Percentiles rank a stretch among this genome's conserved stretches.
Conservation (phyloP, 2,888 invertebrate genomes). For the Heliconius erato region DNA sequence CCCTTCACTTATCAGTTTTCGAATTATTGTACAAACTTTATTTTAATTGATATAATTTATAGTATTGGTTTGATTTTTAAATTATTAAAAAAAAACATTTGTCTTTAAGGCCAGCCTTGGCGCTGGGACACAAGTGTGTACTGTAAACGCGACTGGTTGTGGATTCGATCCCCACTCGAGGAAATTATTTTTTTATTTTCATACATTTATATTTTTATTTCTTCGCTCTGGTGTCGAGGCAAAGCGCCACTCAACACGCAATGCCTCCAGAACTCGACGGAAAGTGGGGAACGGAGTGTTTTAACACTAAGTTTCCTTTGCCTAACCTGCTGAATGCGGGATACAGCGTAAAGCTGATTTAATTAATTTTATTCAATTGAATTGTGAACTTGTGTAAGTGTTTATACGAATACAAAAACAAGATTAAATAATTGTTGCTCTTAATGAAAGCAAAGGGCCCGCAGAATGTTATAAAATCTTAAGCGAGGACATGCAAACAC, state of each 20-base stretch:
- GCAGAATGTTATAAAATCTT: conserved; percentile 62
- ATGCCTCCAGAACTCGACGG: too few species aligned
- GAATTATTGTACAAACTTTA: neutral
- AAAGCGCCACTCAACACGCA: too few species aligned
- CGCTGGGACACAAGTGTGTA: too few species aligned
- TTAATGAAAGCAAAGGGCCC: conserved; percentile 49
- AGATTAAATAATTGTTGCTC: conserved; percentile 38
- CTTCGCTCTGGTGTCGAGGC: too few species aligned
- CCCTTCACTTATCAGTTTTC: conserved; percentile 44
- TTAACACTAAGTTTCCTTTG: too few species aligned
- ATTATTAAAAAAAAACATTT: neutral
- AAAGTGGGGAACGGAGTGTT: too few species aligned
- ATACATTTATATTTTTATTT: too few species aligned
- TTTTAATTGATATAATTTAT: neutral
- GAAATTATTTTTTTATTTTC: too few species aligned
- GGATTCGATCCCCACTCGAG: too few species aligned
- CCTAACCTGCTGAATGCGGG: too few species aligned
- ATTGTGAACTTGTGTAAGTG: neutral
- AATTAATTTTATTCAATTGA: neutral
- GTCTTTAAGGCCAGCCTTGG: too few species aligned
- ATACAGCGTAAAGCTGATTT: neutral
- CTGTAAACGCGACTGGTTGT: too few species aligned
- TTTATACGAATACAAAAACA: conserved; percentile 34
- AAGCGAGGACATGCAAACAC: conserved; percentile 78
- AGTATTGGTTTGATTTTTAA: neutral